Conservation (phyloP, 2,888 invertebrate species). For the Leptothorax acervorum region DNA sequence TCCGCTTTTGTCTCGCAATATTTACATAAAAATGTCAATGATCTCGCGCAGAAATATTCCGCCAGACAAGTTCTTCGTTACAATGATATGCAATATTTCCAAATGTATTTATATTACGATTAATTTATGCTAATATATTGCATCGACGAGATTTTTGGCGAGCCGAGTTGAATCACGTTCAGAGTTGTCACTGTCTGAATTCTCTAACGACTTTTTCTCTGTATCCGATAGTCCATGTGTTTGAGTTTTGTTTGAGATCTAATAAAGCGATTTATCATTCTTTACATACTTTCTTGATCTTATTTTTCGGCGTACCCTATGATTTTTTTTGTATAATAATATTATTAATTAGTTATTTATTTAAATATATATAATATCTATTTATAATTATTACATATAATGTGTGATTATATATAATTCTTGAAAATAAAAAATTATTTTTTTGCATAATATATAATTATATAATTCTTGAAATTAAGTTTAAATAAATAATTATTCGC, state of each 20-base stretch:
- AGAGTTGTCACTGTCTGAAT: background rate
- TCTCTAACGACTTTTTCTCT: background rate
- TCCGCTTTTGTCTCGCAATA: constrained; percentile 6
- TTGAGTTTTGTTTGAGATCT: constrained; percentile 21
- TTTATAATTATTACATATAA: background rate
- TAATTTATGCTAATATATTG: constrained; percentile 34
- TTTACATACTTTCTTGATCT: background rate
- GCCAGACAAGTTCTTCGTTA: constrained; percentile 15
- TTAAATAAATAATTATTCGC: background rate
- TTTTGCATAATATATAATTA: too few species aligned
- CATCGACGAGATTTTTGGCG: constrained; percentile 14
- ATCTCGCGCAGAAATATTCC: constrained; percentile 13
- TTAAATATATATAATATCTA: background rate
- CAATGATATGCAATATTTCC: constrained; percentile 1
- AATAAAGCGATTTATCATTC: constrained; percentile 29
- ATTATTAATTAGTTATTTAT: background rate
- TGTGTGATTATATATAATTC: too few species aligned
- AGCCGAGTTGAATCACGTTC: constrained; percentile 8
- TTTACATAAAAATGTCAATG: constrained; percentile 32
- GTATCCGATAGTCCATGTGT: background rate
- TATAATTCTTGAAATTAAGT: constrained; percentile 5
- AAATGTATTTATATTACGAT: constrained; percentile 17
- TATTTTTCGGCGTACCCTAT: background rate
- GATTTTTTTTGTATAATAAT: background rate
- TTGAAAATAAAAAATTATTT: too few species aligned